Base-by-base conservation (phyloP, 2,888 invertebrate species). In the Acanthosoma haemorrhoidale region DNA sequence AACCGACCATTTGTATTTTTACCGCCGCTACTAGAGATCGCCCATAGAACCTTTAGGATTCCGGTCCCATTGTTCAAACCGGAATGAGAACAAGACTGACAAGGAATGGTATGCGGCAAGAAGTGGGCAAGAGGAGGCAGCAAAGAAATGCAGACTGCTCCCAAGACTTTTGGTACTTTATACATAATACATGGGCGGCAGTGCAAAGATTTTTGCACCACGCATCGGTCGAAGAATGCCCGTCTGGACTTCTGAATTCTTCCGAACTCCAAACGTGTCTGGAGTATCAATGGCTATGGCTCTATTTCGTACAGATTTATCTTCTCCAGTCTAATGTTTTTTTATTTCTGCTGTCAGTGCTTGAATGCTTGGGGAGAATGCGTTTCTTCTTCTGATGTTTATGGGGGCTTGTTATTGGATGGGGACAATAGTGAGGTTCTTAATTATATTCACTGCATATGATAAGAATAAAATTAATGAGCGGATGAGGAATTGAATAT, bases 181-280 rank as follows among this genome's bases (percentile, higher is more conserved):
- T 61, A 61, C 61, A 61, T 61, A 38, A 61, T 36, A 61, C 61
- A 61, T 61, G 61, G 61, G 61, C 61, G 38, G 61, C 61, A 11
- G 51, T 51, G 51, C 51, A 51, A 51, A 25, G 51, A 51, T 51
- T 51, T 51, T 51, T 51, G 51, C 51, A 51, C 51, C 51, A 25
- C 51, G 29, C 25, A 51, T 51, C 51, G n/a, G 29, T 25, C 11
- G 25, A 51, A 51, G 51, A 51, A 51, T 51, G 51, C 25, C 51
- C 51, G 25, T n/a, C 51, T 21, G 25, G 25, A 51, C 25, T n/a
- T n/a, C 51, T 51, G 51, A 25, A 51, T 51, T 51, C 51, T 29
- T n/a, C 29, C 51, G 25, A 25, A 29, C 51, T n/a, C 51, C 51
- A 51, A 25, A 51, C 51, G 51, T 51, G 51, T 51, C 25, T 25